Evolutionary conservation across 1,140 invertebrate species (phyloP), one percentile per base, ranked within the genome.

Genomic region (Dufourea novaeangliae): DNA sequence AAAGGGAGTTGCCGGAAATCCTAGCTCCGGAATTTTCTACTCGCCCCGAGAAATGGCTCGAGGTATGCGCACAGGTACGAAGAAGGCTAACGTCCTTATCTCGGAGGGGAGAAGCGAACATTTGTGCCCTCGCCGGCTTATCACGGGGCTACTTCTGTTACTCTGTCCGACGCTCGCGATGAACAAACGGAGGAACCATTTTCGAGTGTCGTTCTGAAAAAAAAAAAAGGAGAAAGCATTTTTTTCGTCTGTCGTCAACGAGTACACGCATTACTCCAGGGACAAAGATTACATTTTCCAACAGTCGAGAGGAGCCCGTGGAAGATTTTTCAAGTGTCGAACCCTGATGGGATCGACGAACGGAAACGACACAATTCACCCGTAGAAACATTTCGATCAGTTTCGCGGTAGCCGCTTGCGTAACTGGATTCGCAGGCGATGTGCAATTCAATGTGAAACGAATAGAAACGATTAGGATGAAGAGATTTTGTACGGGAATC

Each of bases 51-150:
- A 64, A 81, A 54, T 83, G 64, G 74, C 3, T 72, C 46, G 46
- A 29, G 50, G 67, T 80, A 87, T 85, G 72, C 76, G 75, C 46
- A 78, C 64, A 71, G 54, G 27, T 64, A 64, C 32, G 22, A 11
- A 12, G 41, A 20, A 6, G 41, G 22, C 20, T 12, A 10, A 46
- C 25, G 14, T 17, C 17, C 34, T 81, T 83, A 82, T 78, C 74
- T 57, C 17, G 0, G 3, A 27, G 41, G n/a, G n/a, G 17, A 25
- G 78, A 79, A 85, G 70, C 78, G 69, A 86, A 87, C 78, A 86
- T 88, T 87, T 84, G 85, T 88, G n/a, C 78, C 50, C 59, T 66
- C 63, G 70, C 83, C 61, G 20, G 54, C 67, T 88, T 88, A 89
- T 88, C 86, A 70, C 39, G 14, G 79, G 78, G 79, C 80, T 86